Conservation (phyloP, 2,113 vertebrate genomes). For the Girardinichthys multiradiatus region DNA sequence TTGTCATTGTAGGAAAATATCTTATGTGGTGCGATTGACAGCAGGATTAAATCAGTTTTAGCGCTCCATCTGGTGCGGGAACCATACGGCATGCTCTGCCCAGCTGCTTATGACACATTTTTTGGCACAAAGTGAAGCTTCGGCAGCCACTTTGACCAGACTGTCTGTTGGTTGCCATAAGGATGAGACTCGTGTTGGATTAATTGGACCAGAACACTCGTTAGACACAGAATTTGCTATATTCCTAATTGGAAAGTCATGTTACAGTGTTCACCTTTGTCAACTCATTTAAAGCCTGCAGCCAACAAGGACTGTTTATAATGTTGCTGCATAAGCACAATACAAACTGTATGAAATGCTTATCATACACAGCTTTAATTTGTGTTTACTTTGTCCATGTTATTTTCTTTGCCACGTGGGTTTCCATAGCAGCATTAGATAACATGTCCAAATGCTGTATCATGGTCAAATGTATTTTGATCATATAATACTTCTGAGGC, state of each 20-base stretch:
- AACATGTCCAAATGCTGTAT: constrained; percentile 8
- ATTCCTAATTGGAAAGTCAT: constrained; percentile 41
- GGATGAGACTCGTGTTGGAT: constrained; percentile 47
- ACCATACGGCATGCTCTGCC: constrained; percentile 80
- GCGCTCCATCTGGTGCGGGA: constrained; percentile 84
- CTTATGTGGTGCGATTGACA: constrained; percentile 42
- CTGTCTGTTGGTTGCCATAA: constrained; percentile 69
- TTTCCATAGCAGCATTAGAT: constrained; percentile 49
- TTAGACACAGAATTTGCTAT: constrained; percentile 51
- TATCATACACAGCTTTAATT: background rate
- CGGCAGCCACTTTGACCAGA: constrained; percentile 66
- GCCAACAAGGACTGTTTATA: background rate
- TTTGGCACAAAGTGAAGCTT: constrained; percentile 76
- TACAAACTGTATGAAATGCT: background rate
- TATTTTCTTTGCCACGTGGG: constrained; percentile 2
- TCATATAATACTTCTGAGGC: constrained; percentile 47
- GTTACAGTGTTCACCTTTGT: constrained; percentile 10
- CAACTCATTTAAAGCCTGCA: background rate
- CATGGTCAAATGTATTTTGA: constrained; percentile 47
- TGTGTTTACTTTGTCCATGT: background rate
- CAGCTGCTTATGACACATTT: constrained; percentile 88
- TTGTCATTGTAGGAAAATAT: constrained; percentile 8
- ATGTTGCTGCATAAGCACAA: background rate
- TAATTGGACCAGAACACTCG: constrained; percentile 53
- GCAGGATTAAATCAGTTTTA: constrained; percentile 74